These are phyloP conservation scores for Mythimna pallens DNA, from an alignment of 2,888 invertebrate species.

Conservation along the genomic window DNA sequence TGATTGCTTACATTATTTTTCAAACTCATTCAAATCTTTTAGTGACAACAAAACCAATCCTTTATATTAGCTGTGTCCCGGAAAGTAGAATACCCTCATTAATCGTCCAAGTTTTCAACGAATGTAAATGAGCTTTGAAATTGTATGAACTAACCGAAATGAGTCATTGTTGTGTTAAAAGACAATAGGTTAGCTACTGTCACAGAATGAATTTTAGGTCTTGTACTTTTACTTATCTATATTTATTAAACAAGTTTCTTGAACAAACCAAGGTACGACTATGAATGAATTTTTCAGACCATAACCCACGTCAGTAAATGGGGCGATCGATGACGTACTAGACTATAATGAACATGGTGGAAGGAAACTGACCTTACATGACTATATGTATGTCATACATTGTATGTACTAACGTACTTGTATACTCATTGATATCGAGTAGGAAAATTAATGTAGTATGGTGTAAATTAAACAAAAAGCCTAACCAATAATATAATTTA, in stretches of 20 bases:
- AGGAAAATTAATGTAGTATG: conserved; percentile 36
- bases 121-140: conserved; percentile 40
- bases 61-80: conserved; percentile 37
- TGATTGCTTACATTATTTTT: neutral
- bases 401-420: too few species aligned
- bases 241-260: conserved; percentile 5
- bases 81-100: conserved; percentile 32
- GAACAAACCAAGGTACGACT: neutral
- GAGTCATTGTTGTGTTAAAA: conserved; percentile 29
- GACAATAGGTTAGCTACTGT: conserved; percentile 24
- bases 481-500: conserved; percentile 15
- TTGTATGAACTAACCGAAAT: conserved; percentile 30
- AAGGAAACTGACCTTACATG: conserved; percentile 19
- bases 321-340: conserved; percentile 17
- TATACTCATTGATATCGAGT: conserved; percentile 7
- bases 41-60: conserved; percentile 18
- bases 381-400: neutral
- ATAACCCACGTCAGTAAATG: conserved; percentile 13
- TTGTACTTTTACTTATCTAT: neutral
- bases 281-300: neutral
- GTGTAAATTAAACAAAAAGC: conserved; percentile 23
- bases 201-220: conserved; percentile 6
- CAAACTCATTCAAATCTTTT: conserved; percentile 1
- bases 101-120: conserved; percentile 24
- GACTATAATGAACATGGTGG: conserved; percentile 7